phyloP scores from a whole-genome alignment of 1,140 invertebrate genomes.

The Trissolcus basalis region DNA sequence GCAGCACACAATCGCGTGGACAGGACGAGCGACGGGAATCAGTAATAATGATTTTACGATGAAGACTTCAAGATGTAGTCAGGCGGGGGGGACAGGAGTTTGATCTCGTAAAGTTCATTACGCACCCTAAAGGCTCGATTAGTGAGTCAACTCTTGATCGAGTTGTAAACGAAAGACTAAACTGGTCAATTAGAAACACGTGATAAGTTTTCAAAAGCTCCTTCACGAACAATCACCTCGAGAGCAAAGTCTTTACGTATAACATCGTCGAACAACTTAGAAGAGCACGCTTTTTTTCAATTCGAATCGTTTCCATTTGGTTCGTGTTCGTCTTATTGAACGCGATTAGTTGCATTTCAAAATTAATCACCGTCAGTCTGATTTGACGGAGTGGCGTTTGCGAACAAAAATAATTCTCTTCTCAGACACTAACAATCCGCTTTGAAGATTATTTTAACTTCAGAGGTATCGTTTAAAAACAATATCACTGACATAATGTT shows the following conservation, averaged over 20 bases:
- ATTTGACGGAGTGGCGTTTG: neutral
- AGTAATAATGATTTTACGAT: constrained; percentile 58
- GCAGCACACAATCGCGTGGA: constrained; percentile 19
- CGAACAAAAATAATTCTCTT: neutral
- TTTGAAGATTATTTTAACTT: no score
- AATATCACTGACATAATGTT: no score
- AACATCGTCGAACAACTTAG: constrained; percentile 32
- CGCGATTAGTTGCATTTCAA: constrained; percentile 18
- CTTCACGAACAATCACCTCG: constrained; percentile 3
- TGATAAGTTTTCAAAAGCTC: constrained; percentile 53
- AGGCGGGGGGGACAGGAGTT: constrained; percentile 51
- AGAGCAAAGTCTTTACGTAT: constrained; percentile 39
- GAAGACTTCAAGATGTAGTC: constrained; percentile 29
- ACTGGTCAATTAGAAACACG: constrained; percentile 53
- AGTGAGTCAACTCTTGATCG: constrained; percentile 54
- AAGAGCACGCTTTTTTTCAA: constrained; percentile 37
- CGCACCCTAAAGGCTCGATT: constrained; percentile 49
- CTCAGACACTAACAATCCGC: no score
- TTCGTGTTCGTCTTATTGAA: no score
- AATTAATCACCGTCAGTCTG: neutral
- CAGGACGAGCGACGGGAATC: constrained; percentile 32
- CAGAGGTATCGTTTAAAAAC: no score
- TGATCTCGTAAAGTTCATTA: constrained; percentile 56
- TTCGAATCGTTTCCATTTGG: constrained; percentile 4
- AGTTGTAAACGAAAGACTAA: constrained; percentile 53